phyloP scores from a whole-genome alignment of 2,113 vertebrate species.

The Phyllopteryx taeniolatus region DNA sequence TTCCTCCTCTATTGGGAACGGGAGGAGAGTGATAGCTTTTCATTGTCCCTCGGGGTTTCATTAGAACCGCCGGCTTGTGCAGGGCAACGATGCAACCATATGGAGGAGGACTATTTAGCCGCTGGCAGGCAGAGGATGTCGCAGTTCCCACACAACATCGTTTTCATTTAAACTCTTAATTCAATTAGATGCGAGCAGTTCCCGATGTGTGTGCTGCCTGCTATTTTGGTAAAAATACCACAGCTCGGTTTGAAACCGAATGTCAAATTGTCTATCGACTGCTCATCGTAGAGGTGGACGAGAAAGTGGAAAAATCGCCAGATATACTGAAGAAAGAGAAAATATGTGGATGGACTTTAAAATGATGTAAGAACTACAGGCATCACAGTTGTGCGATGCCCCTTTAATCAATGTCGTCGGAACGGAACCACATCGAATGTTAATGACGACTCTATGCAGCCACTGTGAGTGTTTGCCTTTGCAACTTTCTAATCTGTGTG shows the following conservation, averaged over 20 bases:
- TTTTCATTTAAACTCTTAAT: constrained; percentile 54
- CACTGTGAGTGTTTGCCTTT: not conserved
- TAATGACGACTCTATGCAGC: not conserved
- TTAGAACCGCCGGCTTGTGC: constrained; percentile 35
- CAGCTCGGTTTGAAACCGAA: not conserved
- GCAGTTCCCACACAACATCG: constrained; percentile 37
- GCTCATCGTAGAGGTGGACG: not conserved
- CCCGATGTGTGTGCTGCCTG: constrained; percentile 6
- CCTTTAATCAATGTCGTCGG: too few species aligned
- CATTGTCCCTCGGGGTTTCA: constrained; percentile 40
- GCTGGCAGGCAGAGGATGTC: constrained; percentile 35
- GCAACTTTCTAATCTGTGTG: not conserved
- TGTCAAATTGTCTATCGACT: not conserved
- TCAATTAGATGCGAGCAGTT: constrained; percentile 28
- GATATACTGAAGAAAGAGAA: not conserved
- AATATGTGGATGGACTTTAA: not conserved
- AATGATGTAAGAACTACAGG: too few species aligned
- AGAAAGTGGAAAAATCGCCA: not conserved
- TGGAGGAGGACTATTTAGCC: constrained; percentile 37
- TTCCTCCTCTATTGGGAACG: constrained; percentile 39
- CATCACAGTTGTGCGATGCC: too few species aligned
- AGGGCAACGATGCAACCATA: constrained; percentile 14
- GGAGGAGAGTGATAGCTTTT: constrained; percentile 47
- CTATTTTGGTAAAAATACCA: not conserved
- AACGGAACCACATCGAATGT: not conserved